Percentiles rank a stretch among this genome's conserved stretches.
phyloP scores from a whole-genome alignment of 2,797 vertebrate genomes.

The Moxostoma hubbsi region DNA sequence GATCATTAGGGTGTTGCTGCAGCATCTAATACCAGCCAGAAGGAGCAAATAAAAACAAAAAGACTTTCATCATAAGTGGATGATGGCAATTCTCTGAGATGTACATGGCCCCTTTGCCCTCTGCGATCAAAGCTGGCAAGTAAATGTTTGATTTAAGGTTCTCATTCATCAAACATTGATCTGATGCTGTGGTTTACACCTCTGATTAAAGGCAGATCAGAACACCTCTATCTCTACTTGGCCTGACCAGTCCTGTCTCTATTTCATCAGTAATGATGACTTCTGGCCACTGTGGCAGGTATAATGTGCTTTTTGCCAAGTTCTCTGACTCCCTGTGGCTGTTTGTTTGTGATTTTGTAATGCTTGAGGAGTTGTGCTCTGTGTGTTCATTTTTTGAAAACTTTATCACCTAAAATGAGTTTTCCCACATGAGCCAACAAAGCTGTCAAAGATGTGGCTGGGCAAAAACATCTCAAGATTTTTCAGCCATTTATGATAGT shows the following conservation, averaged over 20 bases:
- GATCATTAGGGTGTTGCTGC: slow-evolving; percentile 52
- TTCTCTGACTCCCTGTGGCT: slow-evolving; percentile 21
- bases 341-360: slow-evolving; percentile 23
- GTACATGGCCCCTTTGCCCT: slow-evolving; percentile 17
- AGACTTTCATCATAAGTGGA: slow-evolving; percentile 45
- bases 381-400: neutral
- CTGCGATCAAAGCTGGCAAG: slow-evolving; percentile 31
- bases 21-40: slow-evolving; percentile 34
- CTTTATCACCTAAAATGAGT: neutral
- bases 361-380: slow-evolving; percentile 10
- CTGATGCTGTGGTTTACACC: slow-evolving; percentile 20
- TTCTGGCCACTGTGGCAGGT: slow-evolving; percentile 2
- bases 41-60: too few relatives aligned
- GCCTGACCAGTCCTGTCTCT: neutral
- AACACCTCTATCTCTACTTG: neutral
- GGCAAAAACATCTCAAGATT: too few relatives aligned
- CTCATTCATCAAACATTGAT: slow-evolving; percentile 11
- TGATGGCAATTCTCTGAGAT: slow-evolving; percentile 26
- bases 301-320: slow-evolving; percentile 27
- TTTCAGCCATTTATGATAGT: too few relatives aligned
- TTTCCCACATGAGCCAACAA: neutral
- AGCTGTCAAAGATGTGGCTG: too few relatives aligned
- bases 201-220: slow-evolving; percentile 35
- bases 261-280: slow-evolving; percentile 36
- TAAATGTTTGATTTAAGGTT: slow-evolving; percentile 8